Conservation (phyloP, 1,140 invertebrate genomes). For the Drosophila littoralis region DNA sequence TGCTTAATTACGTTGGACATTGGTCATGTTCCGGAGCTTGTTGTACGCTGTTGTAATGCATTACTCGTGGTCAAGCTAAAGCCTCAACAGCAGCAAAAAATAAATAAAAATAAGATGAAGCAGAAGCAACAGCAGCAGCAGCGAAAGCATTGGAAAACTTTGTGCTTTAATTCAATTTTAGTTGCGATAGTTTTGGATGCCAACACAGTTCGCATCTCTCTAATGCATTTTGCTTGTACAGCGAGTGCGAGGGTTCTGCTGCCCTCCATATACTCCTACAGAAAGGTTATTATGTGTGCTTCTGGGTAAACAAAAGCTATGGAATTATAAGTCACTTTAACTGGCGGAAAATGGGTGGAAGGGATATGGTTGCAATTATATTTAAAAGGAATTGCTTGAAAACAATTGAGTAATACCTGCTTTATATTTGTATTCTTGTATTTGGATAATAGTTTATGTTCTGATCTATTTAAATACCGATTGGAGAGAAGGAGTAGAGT, state of each 20-base stretch:
- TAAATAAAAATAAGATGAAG: conserved; percentile 5
- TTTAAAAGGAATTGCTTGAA: no score
- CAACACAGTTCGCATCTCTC: conserved; percentile 22
- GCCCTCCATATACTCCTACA: conserved; percentile 2
- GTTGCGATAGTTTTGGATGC: conserved; percentile 68
- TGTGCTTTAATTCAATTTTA: conserved; percentile 76
- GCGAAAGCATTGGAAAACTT: conserved; percentile 53
- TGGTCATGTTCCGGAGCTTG: conserved; percentile 36
- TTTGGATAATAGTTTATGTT: no score
- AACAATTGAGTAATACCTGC: no score
- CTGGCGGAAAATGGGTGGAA: no score
- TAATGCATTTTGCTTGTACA: conserved; percentile 76
- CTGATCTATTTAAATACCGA: no score
- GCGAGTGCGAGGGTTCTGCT: conserved; percentile 35
- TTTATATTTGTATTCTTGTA: no score
- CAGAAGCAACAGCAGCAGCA: neutral
- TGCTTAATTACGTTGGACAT: conserved; percentile 76
- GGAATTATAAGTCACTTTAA: no score
- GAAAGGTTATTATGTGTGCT: neutral
- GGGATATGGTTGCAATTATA: no score
- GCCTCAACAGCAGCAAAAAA: conserved; percentile 39
- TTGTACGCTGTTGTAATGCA: conserved; percentile 69
- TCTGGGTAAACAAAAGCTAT: no score
- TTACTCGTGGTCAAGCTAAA: conserved; percentile 70
- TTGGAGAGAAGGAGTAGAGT: no score